Base-by-base conservation (phyloP, 2,888 invertebrate genomes). In the Archaeoteleia sp. region DNA sequence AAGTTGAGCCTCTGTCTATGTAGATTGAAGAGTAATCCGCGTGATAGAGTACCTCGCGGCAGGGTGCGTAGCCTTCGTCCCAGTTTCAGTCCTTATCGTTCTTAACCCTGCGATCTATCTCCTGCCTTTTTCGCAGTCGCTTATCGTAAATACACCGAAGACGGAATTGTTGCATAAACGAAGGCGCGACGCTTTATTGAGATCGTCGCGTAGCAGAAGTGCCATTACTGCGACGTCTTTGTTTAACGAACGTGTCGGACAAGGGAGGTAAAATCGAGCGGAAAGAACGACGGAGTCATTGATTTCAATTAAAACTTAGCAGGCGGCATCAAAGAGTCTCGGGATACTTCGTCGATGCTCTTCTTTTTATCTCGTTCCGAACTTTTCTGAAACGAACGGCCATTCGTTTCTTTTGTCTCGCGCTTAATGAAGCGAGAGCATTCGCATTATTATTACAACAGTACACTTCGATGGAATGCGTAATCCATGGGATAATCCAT, bases 111-210 rank as follows among this genome's bases (percentile, higher is more conserved):
- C 43, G 43, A 43, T 43, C 43, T 29, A 43, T 43, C 43, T 69
- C 55, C 65, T 60, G 39, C 40, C 69, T 65, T 69, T 49, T 57
- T 51, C 55, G 32, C 32, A 49, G 60, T 49, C 69, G 65, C 45
- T 69, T 69, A 69, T 69, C 63, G 55, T 65, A 69, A 68, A 68
- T 63, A 68, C 68, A 46, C 63, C 55, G 65, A 54, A 61, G 63
- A 65, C 60, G 46, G 60, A 69, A 65, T 69, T 69, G 60, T 69
- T 69, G 57, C 69, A 51, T 69, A 40, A 46, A 61, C 65, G 69
- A 60, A 55, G 65, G 60, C 60, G 42, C 63, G 63, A 55, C 55
- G 51, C 63, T 69, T 69, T 60, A 60, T 60, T 63, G 58, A 63
- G 68, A 62, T 68, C 58, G 58, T 53, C 48, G 49, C 55, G 37